These are phyloP conservation scores for Uria aalge DNA, from an alignment of 2,113 vertebrate genomes.

Conservation along the genomic window DNA sequence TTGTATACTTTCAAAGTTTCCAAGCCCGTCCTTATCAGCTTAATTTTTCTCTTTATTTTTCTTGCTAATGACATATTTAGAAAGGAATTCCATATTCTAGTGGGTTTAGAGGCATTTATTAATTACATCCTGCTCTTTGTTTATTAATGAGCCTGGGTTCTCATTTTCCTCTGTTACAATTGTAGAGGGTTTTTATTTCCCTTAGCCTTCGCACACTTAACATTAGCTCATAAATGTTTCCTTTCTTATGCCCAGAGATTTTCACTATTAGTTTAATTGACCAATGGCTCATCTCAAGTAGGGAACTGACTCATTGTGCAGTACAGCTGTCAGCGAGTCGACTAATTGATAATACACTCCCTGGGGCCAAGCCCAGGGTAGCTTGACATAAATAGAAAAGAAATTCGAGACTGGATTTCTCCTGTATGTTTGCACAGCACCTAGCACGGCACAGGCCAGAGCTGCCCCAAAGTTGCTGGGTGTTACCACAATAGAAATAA, in stretches of 20 bases:
- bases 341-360: not conserved
- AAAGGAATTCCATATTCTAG: constrained; percentile 40
- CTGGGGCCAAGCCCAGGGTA: not conserved
- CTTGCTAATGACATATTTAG: not conserved
- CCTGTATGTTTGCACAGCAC: not conserved
- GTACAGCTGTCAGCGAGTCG: not conserved
- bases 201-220: not conserved
- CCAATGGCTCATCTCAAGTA: not conserved
- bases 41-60: constrained; percentile 31
- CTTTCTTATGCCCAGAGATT: constrained; percentile 16
- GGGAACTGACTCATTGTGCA: not conserved
- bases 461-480: not conserved
- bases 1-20: not conserved
- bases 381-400: not conserved
- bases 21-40: not conserved
- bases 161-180: not conserved
- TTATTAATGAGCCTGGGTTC: constrained; percentile 25
- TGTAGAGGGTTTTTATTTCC: constrained; percentile 6
- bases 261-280: constrained; percentile 4
- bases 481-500: not conserved
- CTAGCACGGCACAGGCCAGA: not conserved
- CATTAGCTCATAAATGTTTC: constrained; percentile 29
- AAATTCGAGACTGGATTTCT: not conserved
- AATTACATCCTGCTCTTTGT: constrained; percentile 53
- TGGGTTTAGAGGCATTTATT: constrained; percentile 4